These are phyloP conservation scores for Rhinolophus ferrumequinum DNA, from an alignment of 2,113 vertebrate species.

Conservation along the genomic window DNA sequence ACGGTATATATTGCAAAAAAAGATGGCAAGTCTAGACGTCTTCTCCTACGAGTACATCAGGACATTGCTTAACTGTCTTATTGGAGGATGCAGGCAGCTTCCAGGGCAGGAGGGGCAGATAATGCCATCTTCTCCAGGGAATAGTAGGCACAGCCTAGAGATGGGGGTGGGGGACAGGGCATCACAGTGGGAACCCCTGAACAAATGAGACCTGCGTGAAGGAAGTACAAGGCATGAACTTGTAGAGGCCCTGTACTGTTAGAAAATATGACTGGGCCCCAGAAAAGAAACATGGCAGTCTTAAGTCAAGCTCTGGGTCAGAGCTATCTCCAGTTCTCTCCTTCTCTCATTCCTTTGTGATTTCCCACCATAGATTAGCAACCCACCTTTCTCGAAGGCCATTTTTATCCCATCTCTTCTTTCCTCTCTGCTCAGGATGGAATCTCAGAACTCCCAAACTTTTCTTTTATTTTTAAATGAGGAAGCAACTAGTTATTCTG, in stretches of 20 bases:
- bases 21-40: accelerated
- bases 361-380: neutral
- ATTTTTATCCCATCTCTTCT: neutral
- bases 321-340: accelerated
- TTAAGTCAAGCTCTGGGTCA: accelerated
- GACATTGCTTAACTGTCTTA: neutral
- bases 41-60: neutral
- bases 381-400: neutral
- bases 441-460: neutral
- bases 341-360: accelerated
- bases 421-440: neutral
- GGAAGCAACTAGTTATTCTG: neutral
- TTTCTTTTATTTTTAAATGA: neutral
- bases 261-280: accelerated
- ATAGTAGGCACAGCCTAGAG: neutral
- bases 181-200: no score
- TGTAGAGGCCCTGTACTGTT: neutral
- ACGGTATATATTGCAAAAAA: neutral
- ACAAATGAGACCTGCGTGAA: neutral
- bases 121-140: neutral
- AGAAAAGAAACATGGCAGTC: accelerated
- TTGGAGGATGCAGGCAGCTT: accelerated
- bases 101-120: neutral
- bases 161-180: neutral
- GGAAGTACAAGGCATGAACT: neutral